Evolutionary conservation across 2,888 invertebrate genomes (phyloP), one percentile per base, ranked within the genome.

Genomic region (Euplagia quadripunctaria): DNA sequence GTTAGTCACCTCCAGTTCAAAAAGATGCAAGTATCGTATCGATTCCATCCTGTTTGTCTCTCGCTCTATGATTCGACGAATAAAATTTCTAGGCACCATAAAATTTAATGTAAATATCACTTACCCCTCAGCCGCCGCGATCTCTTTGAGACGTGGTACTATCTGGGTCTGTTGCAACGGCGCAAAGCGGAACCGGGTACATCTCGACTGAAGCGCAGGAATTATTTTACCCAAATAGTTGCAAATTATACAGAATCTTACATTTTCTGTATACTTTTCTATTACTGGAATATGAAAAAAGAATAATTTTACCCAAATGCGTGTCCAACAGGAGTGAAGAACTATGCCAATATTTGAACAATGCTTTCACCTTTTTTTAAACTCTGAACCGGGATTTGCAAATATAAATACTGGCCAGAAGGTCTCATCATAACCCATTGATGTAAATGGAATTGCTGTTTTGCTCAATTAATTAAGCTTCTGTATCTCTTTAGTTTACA

Each of bases 201-300:
- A 99, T 85, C 99, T 97, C 17, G 99, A 99, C 94, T 99, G 99
- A 72, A 99, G 96, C 7, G 99, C 99, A 20, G 99, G 99, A 86
- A 99, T 99, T 78, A 99, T 99, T 96, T 99, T 99, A 85, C 99
- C 98, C 84, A 99, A 95, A 94, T 99, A 99, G 94, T 99, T 99
- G 94, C 99, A 99, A 88, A 99, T 99, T 76, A 99, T 98, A 92
- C 99, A 99, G 93, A 99, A 99, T 12, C 99, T 96, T 5, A 99
- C 99, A 93, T 99, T 99, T 82, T 99, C 99, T 16, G 99, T 99
- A 91, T 99, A 99, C 93, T 99, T 99, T 93, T 99, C 99, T 89
- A 99, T 99, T 85, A 99, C 99, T 99, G 96, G 17, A 92, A 90
- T 64, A 78, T 71, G 63, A 20, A 68, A 55, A 67, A 64, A 66